These are phyloP conservation scores for Neotragus moschatus DNA, from an alignment of 2,113 vertebrate genomes.

Conservation along the genomic window DNA sequence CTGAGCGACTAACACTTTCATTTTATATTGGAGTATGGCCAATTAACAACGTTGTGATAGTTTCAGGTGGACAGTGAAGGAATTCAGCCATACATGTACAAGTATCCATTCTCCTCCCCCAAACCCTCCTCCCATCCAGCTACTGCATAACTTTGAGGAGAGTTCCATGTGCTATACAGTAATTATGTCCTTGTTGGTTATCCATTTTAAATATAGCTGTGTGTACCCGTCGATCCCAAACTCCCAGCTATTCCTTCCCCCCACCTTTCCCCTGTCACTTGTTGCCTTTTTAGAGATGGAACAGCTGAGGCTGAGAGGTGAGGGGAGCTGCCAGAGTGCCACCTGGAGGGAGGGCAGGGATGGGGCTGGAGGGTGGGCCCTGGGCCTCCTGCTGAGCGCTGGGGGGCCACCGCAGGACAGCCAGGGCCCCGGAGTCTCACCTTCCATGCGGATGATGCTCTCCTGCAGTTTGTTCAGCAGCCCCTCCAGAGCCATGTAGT, in stretches of 20 bases:
- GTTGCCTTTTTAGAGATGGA: not conserved
- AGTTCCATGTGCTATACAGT: not conserved
- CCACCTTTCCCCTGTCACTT: too few relatives aligned
- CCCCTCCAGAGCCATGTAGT: conserved; percentile 78
- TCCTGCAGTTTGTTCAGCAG: conserved; percentile 78
- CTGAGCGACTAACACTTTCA: not conserved
- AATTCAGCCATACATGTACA: not conserved
- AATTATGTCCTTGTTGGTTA: not conserved
- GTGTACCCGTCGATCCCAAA: not conserved
- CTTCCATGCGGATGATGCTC: conserved; percentile 80
- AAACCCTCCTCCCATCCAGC: not conserved
- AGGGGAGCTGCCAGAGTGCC: not conserved
- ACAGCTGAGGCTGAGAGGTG: not conserved
- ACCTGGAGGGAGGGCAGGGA: not conserved
- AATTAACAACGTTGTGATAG: not conserved
- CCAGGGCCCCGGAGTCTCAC: conserved; percentile 33
- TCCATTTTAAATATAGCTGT: not conserved
- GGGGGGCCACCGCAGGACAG: not conserved
- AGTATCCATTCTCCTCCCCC: not conserved
- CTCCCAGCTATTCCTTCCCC: not conserved
- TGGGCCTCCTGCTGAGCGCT: not conserved
- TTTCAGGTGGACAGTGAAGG: not conserved
- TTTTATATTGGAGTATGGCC: not conserved
- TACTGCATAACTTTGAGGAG: not conserved
- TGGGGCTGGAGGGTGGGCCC: not conserved